These are phyloP conservation scores for Ictidomys tridecemlineatus DNA, from an alignment of 2,113 vertebrate species.

Conservation along the genomic window DNA sequence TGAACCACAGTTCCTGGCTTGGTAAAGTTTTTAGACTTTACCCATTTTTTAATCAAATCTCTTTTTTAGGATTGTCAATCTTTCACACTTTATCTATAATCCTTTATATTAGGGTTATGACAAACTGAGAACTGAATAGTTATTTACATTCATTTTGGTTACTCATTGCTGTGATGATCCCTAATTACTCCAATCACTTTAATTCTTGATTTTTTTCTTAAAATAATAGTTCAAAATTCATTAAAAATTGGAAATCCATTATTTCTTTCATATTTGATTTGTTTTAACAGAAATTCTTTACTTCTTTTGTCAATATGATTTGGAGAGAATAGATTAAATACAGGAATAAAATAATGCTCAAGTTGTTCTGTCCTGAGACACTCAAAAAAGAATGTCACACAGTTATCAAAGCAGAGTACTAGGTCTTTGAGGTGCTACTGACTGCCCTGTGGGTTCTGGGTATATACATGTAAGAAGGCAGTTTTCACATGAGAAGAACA, in stretches of 20 bases:
- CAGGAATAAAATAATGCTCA: constrained; percentile 92
- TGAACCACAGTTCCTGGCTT: no score
- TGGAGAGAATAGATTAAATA: constrained; percentile 88
- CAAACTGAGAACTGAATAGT: neutral
- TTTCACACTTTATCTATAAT: neutral
- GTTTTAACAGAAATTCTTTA: constrained; percentile 76
- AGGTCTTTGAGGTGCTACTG: constrained; percentile 85
- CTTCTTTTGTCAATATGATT: constrained; percentile 11
- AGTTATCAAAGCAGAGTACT: constrained; percentile 86
- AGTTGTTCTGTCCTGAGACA: constrained; percentile 83
- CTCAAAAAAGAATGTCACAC: constrained; percentile 86
- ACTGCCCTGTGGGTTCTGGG: constrained; percentile 81
- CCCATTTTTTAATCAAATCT: no score
- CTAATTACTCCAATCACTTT: neutral
- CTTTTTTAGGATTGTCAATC: neutral
- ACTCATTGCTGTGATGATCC: neutral
- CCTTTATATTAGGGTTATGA: neutral
- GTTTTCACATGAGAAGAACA: constrained; percentile 93
- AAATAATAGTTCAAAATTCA: constrained; percentile 53
- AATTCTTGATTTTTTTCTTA: constrained; percentile 20
- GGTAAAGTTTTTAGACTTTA: no score
- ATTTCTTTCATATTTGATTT: no score
- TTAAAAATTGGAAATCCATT: no score
- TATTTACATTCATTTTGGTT: constrained; percentile 19
- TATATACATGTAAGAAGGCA: constrained; percentile 89